phyloP scores from a whole-genome alignment of 2,888 invertebrate species.

The Gandaritis pyraliata region DNA sequence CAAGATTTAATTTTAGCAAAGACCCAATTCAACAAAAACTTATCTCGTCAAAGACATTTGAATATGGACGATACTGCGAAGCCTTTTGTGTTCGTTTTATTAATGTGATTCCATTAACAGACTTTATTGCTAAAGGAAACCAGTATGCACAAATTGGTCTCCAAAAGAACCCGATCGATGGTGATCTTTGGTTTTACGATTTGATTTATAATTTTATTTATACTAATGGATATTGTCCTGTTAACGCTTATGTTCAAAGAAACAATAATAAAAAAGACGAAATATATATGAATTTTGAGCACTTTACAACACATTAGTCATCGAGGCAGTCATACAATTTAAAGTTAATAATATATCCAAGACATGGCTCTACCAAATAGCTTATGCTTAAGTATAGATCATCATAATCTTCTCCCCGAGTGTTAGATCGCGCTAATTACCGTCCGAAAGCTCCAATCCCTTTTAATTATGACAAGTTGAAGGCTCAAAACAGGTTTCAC shows the following conservation, averaged over 20 bases:
- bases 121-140: conserved; percentile 67
- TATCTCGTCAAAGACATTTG: conserved; percentile 63
- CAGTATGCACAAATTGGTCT: conserved; percentile 71
- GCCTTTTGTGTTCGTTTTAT: conserved; percentile 68
- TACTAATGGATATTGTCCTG: not conserved
- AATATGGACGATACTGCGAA: conserved; percentile 52
- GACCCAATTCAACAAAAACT: conserved; percentile 56
- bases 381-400: conserved; percentile 27
- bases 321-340: not conserved
- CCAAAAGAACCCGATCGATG: conserved; percentile 65
- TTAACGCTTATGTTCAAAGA: not conserved
- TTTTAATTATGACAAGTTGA: conserved; percentile 65
- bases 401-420: conserved; percentile 40
- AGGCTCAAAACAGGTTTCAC: conserved; percentile 51
- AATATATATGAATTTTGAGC: not conserved
- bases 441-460: conserved; percentile 50
- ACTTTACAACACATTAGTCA: not conserved
- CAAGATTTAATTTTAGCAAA: conserved; percentile 57
- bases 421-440: conserved; percentile 58
- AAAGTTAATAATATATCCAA: not conserved
- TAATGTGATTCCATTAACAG: conserved; percentile 75
- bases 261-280: not conserved
- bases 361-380: not conserved
- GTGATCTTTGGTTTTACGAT: conserved; percentile 61
- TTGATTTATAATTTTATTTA: conserved; percentile 20